phyloP scores from a whole-genome alignment of 2,888 invertebrate genomes.

The Coenonympha arcania region DNA sequence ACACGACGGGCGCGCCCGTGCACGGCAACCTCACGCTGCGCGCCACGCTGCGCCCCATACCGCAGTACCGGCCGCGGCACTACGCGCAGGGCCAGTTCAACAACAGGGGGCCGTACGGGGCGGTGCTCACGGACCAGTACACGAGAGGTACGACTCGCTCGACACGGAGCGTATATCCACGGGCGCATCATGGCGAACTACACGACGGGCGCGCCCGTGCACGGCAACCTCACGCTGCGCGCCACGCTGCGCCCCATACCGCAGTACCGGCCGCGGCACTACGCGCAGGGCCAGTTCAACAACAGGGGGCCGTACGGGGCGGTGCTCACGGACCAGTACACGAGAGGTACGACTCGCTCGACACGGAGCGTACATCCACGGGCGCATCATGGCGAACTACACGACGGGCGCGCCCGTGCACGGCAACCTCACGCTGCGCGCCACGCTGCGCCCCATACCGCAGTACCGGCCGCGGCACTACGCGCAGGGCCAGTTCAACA shows the following conservation, averaged over 20 bases:
- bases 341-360: constrained; percentile 54
- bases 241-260: constrained; percentile 83
- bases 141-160: constrained; percentile 55
- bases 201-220: constrained; percentile 92
- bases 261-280: constrained; percentile 67
- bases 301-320: constrained; percentile 48
- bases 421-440: too few relatives aligned
- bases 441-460: too few relatives aligned
- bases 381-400: too few relatives aligned
- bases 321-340: constrained; percentile 50
- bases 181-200: constrained; percentile 96
- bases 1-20: constrained; percentile 94
- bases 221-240: constrained; percentile 89
- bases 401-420: too few relatives aligned
- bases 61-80: constrained; percentile 69
- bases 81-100: constrained; percentile 63
- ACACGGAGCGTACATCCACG: too few relatives aligned
- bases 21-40: constrained; percentile 89
- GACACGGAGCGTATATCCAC: constrained; percentile 81
- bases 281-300: constrained; percentile 63
- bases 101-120: constrained; percentile 48
- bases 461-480: too few relatives aligned
- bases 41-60: constrained; percentile 83
- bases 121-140: constrained; percentile 49
- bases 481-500: too few relatives aligned